Conservation (phyloP, 2,888 invertebrate genomes). For the Griposia aprilina region DNA sequence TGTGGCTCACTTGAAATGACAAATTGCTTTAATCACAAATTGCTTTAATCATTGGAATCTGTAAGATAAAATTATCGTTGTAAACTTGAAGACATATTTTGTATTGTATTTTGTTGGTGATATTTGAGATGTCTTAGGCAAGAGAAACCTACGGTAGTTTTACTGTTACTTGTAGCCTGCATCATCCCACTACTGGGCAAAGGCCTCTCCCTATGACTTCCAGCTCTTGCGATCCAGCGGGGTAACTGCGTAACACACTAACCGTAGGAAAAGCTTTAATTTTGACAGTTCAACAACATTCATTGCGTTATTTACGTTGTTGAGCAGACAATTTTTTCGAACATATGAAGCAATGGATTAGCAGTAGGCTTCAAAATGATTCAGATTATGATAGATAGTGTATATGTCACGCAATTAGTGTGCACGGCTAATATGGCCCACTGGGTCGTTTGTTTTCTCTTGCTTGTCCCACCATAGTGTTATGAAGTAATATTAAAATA, state of each 20-base stretch:
- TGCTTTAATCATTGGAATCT: conserved; percentile 57
- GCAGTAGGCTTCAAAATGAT: too few relatives aligned
- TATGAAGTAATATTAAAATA: not conserved
- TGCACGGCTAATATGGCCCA: not conserved
- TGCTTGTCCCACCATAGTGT: not conserved
- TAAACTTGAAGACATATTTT: not conserved
- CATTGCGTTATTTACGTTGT: too few relatives aligned
- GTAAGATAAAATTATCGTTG: conserved; percentile 16
- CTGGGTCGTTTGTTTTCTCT: not conserved
- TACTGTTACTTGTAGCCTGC: not conserved
- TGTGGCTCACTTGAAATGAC: conserved; percentile 57
- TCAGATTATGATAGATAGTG: too few relatives aligned
- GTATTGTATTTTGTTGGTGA: not conserved
- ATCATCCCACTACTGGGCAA: not conserved
- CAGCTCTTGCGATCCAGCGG: not conserved
- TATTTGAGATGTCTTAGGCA: not conserved
- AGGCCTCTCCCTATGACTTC: too few relatives aligned
- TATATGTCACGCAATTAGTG: too few relatives aligned
- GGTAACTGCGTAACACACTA: too few relatives aligned
- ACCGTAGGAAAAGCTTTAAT: too few relatives aligned
- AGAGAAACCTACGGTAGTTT: not conserved
- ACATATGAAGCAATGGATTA: too few relatives aligned
- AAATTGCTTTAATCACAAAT: conserved; percentile 70
- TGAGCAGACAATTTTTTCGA: too few relatives aligned
- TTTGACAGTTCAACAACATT: too few relatives aligned